Evolutionary conservation across 1,140 invertebrate species (phyloP).

Genomic region (Magallana angulata): DNA sequence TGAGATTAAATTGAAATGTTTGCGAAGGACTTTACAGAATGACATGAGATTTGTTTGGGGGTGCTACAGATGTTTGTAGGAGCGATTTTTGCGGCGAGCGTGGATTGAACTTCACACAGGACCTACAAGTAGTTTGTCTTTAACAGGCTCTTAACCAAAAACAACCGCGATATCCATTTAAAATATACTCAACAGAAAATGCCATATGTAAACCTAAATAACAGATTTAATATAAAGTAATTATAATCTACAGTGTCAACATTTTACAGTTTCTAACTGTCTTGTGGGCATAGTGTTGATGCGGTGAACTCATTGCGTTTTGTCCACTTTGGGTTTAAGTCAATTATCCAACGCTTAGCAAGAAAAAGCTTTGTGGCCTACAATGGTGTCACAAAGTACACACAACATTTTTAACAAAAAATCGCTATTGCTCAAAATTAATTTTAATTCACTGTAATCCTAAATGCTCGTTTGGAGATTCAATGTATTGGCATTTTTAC

Average conservation of each 20-base stretch:
- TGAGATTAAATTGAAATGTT: conserved; percentile 34
- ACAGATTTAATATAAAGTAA: conserved; percentile 15
- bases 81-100: background rate
- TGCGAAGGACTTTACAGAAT: conserved; percentile 3
- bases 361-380: background rate
- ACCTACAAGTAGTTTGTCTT: conserved; percentile 11
- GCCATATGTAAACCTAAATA: conserved; percentile 20
- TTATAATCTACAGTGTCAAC: conserved; percentile 27
- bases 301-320: background rate
- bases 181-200: background rate
- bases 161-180: background rate
- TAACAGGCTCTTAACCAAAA: conserved; percentile 8
- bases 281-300: conserved; percentile 16
- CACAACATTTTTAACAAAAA: background rate
- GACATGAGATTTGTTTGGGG: conserved; percentile 11
- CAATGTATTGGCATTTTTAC: background rate
- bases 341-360: conserved; percentile 4
- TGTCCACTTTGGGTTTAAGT: conserved; percentile 23
- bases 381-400: background rate
- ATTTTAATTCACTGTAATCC: background rate
- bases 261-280: conserved; percentile 34
- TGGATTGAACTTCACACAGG: conserved; percentile 4
- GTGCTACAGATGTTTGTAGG: conserved; percentile 10
- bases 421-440: background rate
- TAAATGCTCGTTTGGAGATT: conserved; percentile 25